Base-by-base conservation (phyloP, 2,888 invertebrate species). In the Tetropium fuscum region DNA sequence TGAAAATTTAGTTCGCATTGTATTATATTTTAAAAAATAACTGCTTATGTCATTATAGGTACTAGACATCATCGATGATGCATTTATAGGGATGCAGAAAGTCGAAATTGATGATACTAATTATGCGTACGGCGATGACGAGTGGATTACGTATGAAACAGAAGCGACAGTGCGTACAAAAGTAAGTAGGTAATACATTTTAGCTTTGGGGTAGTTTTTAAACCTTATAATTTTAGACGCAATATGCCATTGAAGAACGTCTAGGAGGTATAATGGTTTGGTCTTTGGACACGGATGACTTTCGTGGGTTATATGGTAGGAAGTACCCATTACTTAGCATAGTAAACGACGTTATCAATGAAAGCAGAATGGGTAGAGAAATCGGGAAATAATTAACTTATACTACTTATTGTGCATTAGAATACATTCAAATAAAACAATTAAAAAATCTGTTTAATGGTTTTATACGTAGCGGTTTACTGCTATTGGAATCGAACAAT, bases 281-380 rank as follows among this genome's bases (percentile, higher is more conserved):
- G 84, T 81, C 85, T 0, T 70, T 85, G 22, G 85, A 86, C 63
- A 83, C 83, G 1, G 85, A 86, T 65, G 85, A 85, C 69, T 84
- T 85, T 69, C 59, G 55, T 0, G 82, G 81, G 2, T 49, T 60
- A n/a, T 82, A 79, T 38, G 71, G 74, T 8, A 65, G 60, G 2
- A 65, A 70, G 10, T 82, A 79, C 69, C 82, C 83, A 0, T 67
- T 84, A 13, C 60, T 84, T 8, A 74, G 70, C 11, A 72, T 79
- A 2, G 75, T 82, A 13, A 78, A 78, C 41, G 49, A 69, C 16
- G 63, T 36, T 1, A 40, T 59, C 6, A 3, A 40, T 2, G 27
- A 51, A 18, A 25, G 30, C 11, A 27, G 27, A 27, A 8, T 6
- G 1, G 16, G 8, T 16, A 10, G 6, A 13, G 27, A 44, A 4